Evolutionary conservation across 2,888 invertebrate genomes (phyloP).

Genomic region (Deilephila elpenor): DNA sequence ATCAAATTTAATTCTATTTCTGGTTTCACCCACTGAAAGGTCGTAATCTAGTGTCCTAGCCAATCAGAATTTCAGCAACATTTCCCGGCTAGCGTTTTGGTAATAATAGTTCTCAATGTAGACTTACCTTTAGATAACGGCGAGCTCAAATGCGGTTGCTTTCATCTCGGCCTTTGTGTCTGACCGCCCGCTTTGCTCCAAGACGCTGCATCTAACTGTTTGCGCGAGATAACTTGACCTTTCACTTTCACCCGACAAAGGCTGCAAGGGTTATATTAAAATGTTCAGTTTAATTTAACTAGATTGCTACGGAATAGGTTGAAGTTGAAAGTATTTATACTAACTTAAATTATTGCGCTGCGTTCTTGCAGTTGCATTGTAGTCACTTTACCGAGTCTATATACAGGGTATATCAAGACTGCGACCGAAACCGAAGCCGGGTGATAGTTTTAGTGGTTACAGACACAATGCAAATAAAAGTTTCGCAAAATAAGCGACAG

Average conservation of each 20-base stretch:
- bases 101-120: background rate
- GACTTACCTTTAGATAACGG: constrained; percentile 37
- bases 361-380: too few species aligned
- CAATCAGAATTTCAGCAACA: background rate
- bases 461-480: too few species aligned
- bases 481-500: too few species aligned
- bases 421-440: too few species aligned
- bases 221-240: constrained; percentile 17
- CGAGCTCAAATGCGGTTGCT: constrained; percentile 37
- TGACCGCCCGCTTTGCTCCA: constrained; percentile 30
- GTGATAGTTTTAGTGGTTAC: too few species aligned
- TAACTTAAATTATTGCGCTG: too few species aligned
- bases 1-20: background rate
- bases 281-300: background rate
- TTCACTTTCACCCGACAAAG: constrained; percentile 8
- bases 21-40: background rate
- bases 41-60: background rate
- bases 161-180: constrained; percentile 37
- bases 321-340: background rate
- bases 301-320: background rate
- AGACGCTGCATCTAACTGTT: constrained; percentile 4
- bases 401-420: too few species aligned
- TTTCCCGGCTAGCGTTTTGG: background rate
- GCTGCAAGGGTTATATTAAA: constrained; percentile 25
- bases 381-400: too few species aligned